phyloP scores from a whole-genome alignment of 2,113 vertebrate genomes.

The Hippocampus mohnikei region DNA sequence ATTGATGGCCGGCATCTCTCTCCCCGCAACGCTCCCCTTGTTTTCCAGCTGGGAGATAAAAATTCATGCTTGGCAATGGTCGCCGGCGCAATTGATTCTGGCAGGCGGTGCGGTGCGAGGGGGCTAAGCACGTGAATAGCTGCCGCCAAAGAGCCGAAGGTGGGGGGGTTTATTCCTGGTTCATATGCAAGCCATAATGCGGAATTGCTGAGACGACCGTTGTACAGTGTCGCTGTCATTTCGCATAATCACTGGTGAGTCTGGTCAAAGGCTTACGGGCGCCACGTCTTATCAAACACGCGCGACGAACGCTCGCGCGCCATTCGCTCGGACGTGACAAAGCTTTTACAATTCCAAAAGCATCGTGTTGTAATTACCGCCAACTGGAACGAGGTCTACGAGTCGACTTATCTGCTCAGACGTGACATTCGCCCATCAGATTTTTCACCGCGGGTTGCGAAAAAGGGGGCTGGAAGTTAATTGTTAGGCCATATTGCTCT shows the following conservation, averaged over 20 bases:
- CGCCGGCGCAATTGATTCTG: conserved; percentile 58
- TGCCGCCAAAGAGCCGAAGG: conserved; percentile 53
- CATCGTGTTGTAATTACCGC: conserved; percentile 26
- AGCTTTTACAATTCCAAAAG: conserved; percentile 34
- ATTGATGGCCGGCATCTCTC: conserved; percentile 57
- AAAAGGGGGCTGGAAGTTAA: background rate
- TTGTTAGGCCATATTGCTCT: background rate
- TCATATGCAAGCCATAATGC: conserved; percentile 48
- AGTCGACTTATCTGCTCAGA: conserved; percentile 15
- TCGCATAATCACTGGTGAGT: conserved; percentile 30
- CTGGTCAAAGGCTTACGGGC: conserved; percentile 23
- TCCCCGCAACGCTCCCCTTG: conserved; percentile 23
- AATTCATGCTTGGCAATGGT: conserved; percentile 45
- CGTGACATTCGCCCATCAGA: conserved; percentile 4
- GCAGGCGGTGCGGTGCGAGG: conserved; percentile 45
- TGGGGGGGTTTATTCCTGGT: conserved; percentile 49
- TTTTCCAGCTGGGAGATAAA: conserved; percentile 46
- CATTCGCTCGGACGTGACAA: conserved; percentile 30
- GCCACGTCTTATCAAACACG: conserved; percentile 16
- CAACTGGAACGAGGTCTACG: conserved; percentile 5
- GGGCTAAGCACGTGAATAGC: conserved; percentile 57
- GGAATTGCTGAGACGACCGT: conserved; percentile 51
- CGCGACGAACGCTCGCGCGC: background rate
- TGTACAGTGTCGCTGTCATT: conserved; percentile 43
- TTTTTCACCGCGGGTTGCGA: background rate